Percentiles rank a stretch among this genome's conserved stretches.
These are phyloP conservation scores for Drosophila vallismaia DNA, from an alignment of 2,888 invertebrate species.

Conservation along the genomic window DNA sequence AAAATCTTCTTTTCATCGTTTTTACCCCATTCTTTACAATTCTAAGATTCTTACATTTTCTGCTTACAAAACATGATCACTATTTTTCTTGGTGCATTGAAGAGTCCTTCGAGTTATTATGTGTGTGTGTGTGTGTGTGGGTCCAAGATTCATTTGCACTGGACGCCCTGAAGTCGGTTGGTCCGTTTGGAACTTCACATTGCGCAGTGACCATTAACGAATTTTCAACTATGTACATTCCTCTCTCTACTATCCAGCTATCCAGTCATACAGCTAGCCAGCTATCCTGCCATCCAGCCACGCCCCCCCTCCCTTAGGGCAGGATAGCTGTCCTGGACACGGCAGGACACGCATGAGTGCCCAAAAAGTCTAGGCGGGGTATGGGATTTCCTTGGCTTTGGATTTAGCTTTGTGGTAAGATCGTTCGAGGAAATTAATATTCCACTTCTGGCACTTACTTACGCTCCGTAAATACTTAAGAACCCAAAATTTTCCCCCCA, in stretches of 20 bases:
- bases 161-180: slow-evolving; percentile 22
- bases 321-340: slow-evolving; percentile 57
- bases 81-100: slow-evolving; percentile 6
- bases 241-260: slow-evolving; percentile 17
- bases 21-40: too few species aligned
- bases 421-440: slow-evolving; percentile 74
- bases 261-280: neutral
- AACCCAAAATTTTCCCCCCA: slow-evolving; percentile 28
- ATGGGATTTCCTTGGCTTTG: slow-evolving; percentile 3
- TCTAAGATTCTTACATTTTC: too few species aligned
- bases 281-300: slow-evolving; percentile 1
- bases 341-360: slow-evolving; percentile 60
- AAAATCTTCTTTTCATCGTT: neutral
- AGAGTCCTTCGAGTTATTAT: slow-evolving; percentile 21
- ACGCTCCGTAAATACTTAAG: slow-evolving; percentile 72
- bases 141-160: slow-evolving; percentile 48
- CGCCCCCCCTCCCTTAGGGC: neutral
- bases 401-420: slow-evolving; percentile 41
- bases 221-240: slow-evolving; percentile 76
- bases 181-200: slow-evolving; percentile 44
- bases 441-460: slow-evolving; percentile 79
- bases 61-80: too few species aligned
- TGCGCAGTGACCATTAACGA: slow-evolving; percentile 77
- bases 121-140: slow-evolving; percentile 36
- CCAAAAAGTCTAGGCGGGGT: slow-evolving; percentile 10